Percentiles rank a stretch among this genome's conserved stretches.
Conservation (phyloP, 53 echinoderm and acorn worm genomes). For the Arbacia lixula region DNA sequence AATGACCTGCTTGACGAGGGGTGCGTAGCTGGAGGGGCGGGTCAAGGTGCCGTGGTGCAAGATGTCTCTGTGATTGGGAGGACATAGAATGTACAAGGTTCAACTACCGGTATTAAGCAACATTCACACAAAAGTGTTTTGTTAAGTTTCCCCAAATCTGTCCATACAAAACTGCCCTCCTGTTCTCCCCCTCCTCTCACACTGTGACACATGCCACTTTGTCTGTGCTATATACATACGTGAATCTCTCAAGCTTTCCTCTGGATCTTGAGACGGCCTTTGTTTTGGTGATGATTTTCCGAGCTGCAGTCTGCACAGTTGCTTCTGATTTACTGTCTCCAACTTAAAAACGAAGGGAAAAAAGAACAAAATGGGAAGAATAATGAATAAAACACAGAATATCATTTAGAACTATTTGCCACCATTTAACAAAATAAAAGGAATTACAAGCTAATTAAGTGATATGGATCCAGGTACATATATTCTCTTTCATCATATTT, state of each 20-base stretch:
- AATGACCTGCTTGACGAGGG: slow-evolving; percentile 81
- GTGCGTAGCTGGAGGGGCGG: slow-evolving; percentile 69
- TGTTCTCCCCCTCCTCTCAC: too few relatives aligned
- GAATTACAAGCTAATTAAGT: too few relatives aligned
- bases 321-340: slow-evolving; percentile 65
- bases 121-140: too few relatives aligned
- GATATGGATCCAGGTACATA: too few relatives aligned
- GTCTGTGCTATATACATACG: slow-evolving; percentile 26
- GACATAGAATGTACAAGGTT: too few relatives aligned
- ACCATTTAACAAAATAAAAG: too few relatives aligned
- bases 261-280: slow-evolving; percentile 65
- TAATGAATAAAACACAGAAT: neutral
- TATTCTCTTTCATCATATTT: too few relatives aligned
- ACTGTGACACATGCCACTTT: neutral
- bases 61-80: slow-evolving; percentile 60
- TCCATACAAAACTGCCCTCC: too few relatives aligned
- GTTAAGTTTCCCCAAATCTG: too few relatives aligned
- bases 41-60: slow-evolving; percentile 62
- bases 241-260: slow-evolving; percentile 67
- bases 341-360: slow-evolving; percentile 36
- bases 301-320: slow-evolving; percentile 51
- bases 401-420: neutral
- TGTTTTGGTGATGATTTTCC: slow-evolving; percentile 52
- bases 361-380: neutral
- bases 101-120: too few relatives aligned